A percentile compares a stretch with the other conserved stretches of the same genome.
Conservation (phyloP, 92 coral and sea anemone species). For the Bergia puertoricense region DNA sequence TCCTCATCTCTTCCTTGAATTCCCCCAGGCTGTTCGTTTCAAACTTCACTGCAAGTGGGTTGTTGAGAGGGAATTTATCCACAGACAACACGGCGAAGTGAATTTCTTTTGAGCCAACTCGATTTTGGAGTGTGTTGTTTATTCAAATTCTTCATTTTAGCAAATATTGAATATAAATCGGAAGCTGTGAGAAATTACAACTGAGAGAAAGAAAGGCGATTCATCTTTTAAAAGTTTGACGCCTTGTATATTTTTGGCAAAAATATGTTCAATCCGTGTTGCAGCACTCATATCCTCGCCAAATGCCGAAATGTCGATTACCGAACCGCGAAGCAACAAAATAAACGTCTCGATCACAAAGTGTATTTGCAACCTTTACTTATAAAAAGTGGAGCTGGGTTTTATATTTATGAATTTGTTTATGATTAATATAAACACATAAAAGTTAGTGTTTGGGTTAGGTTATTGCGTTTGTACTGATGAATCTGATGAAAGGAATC, state of each 20-base stretch:
- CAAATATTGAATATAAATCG: conserved; percentile 10
- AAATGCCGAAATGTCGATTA: not conserved
- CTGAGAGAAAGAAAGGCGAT: not conserved
- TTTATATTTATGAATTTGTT: not conserved
- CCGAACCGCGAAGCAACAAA: not conserved
- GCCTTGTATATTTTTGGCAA: not conserved
- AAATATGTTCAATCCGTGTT: not conserved
- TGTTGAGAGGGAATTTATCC: not conserved
- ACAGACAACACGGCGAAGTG: not conserved
- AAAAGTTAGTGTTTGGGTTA: not conserved
- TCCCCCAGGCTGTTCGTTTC: not conserved
- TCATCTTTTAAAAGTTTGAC: not conserved
- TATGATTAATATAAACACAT: not conserved
- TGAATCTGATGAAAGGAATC: not conserved
- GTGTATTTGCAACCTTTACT: not conserved
- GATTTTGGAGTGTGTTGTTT: not conserved
- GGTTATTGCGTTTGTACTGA: not conserved
- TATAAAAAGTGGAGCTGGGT: not conserved
- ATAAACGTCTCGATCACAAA: not conserved
- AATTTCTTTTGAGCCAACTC: not conserved
- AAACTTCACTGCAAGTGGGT: too few relatives aligned
- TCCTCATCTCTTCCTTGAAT: not conserved
- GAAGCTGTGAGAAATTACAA: conserved; percentile 8
- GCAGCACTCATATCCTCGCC: not conserved
- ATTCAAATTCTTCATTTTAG: not conserved